Conservation (phyloP, 2,888 invertebrate species). For the Himalopsyche anomala region DNA sequence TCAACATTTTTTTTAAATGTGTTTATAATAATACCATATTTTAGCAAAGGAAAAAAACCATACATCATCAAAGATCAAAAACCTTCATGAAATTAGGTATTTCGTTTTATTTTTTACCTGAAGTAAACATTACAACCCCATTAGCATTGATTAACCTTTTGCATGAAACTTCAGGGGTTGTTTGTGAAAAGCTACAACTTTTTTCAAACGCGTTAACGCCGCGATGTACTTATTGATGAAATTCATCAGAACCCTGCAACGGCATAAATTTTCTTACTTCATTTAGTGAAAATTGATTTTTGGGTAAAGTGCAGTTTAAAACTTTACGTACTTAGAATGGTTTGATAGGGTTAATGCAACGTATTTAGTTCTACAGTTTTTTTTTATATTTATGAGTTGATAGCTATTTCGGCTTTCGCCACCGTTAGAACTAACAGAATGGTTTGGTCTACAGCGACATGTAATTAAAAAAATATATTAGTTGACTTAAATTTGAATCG, state of each 20-base stretch:
- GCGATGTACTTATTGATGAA: not conserved
- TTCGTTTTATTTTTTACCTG: not conserved
- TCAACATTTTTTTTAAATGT: not conserved
- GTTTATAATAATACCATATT: not conserved
- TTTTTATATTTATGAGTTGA: too few relatives aligned
- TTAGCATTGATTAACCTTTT: slow-evolving; percentile 9
- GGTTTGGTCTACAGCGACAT: too few relatives aligned
- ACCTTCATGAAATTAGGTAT: not conserved
- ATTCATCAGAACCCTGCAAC: not conserved
- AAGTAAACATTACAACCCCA: not conserved
- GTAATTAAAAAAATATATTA: too few relatives aligned
- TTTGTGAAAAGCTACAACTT: slow-evolving; percentile 12
- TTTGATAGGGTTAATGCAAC: too few relatives aligned
- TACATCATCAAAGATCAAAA: not conserved
- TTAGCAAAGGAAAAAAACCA: not conserved
- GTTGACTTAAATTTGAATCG: too few relatives aligned
- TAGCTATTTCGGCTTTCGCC: too few relatives aligned
- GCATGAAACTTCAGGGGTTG: not conserved
- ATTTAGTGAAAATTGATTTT: too few relatives aligned
- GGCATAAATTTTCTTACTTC: not conserved
- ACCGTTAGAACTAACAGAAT: too few relatives aligned
- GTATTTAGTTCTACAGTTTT: too few relatives aligned
- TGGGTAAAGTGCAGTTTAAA: too few relatives aligned
- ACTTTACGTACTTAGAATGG: too few relatives aligned
- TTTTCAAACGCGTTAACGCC: slow-evolving; percentile 1